Conservation (phyloP, 30 jellyfish, hydroid and myxozoan genomes). For the Pseudorhiza aurosa region DNA sequence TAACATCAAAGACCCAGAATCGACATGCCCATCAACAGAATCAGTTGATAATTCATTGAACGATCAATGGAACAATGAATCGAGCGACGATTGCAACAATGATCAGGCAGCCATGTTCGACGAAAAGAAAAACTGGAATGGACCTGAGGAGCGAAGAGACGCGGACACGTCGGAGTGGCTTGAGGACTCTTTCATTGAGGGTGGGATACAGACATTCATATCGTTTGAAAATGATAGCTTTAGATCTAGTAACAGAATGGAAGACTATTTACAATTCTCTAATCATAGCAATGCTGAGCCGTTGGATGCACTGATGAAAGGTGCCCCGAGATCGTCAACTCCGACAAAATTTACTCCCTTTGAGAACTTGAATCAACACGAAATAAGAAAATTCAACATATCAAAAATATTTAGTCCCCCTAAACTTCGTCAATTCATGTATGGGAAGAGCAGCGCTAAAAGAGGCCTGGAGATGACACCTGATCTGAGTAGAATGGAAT, state of each 20-base stretch:
- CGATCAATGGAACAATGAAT: neutral
- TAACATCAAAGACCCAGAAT: conserved; percentile 64
- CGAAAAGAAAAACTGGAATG: conserved; percentile 50
- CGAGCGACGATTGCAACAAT: neutral
- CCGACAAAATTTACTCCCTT: conserved; percentile 10
- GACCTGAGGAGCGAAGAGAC: conserved; percentile 53
- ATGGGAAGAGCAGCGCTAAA: conserved; percentile 4
- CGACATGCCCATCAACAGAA: conserved; percentile 34
- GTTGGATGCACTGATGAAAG: neutral
- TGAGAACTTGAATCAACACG: neutral
- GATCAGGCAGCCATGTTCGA: conserved; percentile 46
- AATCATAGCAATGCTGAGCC: neutral
- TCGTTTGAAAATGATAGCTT: conserved; percentile 25
- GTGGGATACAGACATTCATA: conserved; percentile 48
- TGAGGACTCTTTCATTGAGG: conserved; percentile 57
- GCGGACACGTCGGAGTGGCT: conserved; percentile 48
- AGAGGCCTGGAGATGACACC: conserved; percentile 29
- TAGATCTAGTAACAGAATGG: conserved; percentile 1
- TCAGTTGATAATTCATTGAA: conserved; percentile 8
- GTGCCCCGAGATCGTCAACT: conserved; percentile 34
- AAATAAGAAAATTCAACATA: neutral
- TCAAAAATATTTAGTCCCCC: conserved; percentile 34
- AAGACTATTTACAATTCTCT: conserved; percentile 22
- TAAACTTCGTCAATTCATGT: conserved; percentile 25
- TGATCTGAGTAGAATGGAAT: conserved; percentile 13